phyloP scores from a whole-genome alignment of 2,888 invertebrate genomes.

The Amphimallon solstitiale region DNA sequence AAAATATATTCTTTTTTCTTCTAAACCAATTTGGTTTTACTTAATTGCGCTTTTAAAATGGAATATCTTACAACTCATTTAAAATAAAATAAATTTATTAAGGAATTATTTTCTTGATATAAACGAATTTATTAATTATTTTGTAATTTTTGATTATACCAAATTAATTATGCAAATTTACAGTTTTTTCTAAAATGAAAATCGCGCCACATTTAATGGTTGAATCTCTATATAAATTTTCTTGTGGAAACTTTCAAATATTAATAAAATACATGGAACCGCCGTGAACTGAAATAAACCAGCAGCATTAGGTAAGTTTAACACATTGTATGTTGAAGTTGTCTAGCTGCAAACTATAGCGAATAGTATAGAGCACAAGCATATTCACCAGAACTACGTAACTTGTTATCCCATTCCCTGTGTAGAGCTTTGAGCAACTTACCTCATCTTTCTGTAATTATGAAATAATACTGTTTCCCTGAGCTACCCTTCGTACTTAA shows the following conservation, averaged over 20 bases:
- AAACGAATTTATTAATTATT: too few species aligned
- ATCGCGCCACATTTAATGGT: neutral
- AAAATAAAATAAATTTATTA: too few species aligned
- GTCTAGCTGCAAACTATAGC: conserved; percentile 22
- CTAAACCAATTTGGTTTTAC: too few species aligned
- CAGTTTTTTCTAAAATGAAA: neutral
- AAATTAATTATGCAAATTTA: too few species aligned
- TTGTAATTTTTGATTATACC: too few species aligned
- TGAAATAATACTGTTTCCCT: conserved; percentile 29
- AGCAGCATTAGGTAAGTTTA: conserved; percentile 20
- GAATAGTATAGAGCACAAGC: conserved; percentile 19
- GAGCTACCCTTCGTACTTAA: conserved; percentile 23
- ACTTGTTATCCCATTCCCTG: conserved; percentile 25
- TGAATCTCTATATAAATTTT: neutral
- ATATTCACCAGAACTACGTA: conserved; percentile 27
- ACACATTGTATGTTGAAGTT: conserved; percentile 24
- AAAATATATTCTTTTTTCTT: too few species aligned
- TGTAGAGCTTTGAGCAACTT: conserved; percentile 15
- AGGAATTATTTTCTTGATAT: too few species aligned
- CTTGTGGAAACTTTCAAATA: neutral
- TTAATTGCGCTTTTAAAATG: too few species aligned
- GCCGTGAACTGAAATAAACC: conserved; percentile 17
- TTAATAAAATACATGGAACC: neutral
- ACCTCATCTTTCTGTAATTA: conserved; percentile 26
- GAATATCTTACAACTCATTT: too few species aligned